A percentile compares a stretch with the other conserved stretches of the same genome.
These are phyloP conservation scores for Phrixothrix hirtus DNA, from an alignment of 2,888 invertebrate genomes.

Conservation along the genomic window DNA sequence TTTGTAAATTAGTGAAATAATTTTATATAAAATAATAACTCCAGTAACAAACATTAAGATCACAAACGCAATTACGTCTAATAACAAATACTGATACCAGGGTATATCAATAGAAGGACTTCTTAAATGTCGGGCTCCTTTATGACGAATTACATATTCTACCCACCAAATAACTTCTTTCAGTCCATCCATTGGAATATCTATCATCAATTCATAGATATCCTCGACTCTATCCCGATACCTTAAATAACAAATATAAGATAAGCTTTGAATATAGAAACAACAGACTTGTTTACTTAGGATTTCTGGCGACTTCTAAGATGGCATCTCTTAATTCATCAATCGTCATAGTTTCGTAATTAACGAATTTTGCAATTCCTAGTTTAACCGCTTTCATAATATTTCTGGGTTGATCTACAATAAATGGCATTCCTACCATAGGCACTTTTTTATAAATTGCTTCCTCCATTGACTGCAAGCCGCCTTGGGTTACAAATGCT, in stretches of 20 bases:
- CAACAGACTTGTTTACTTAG: neutral
- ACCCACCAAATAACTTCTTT: conserved; percentile 43
- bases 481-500: conserved; percentile 1
- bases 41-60: no score
- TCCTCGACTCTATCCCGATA: conserved; percentile 34
- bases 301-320: conserved; percentile 2
- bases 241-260: conserved; percentile 29
- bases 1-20: no score
- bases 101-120: conserved; percentile 30
- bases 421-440: conserved; percentile 1
- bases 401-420: conserved; percentile 1
- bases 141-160: conserved; percentile 42
- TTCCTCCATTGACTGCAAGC: conserved; percentile 1
- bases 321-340: neutral
- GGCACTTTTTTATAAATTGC: neutral
- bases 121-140: conserved; percentile 37
- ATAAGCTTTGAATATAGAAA: neutral
- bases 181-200: conserved; percentile 40
- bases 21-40: no score
- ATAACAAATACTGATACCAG: conserved; percentile 36
- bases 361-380: neutral
- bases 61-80: conserved; percentile 39
- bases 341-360: neutral
- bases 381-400: neutral
- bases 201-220: conserved; percentile 32